A percentile compares a stretch with the other conserved stretches of the same genome.
phyloP scores from a whole-genome alignment of 1,140 invertebrate genomes.

The Monomorium pharaonis region DNA sequence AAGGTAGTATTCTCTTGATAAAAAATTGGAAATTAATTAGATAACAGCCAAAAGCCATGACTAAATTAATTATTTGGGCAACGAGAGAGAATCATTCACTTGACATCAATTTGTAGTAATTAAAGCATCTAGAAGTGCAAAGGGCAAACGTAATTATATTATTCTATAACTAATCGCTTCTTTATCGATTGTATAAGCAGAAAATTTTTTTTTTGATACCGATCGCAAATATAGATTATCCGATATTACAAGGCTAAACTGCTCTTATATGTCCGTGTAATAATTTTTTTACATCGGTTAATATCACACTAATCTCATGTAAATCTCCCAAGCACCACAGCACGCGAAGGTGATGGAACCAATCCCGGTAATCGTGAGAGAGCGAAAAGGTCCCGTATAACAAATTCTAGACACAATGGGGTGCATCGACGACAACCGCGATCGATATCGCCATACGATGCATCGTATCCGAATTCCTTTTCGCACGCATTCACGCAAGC shows the following conservation, averaged over 20 bases:
- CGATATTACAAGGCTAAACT: not conserved
- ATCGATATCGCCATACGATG: conserved; percentile 9
- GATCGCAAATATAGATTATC: conserved; percentile 12
- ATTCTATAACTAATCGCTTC: not conserved
- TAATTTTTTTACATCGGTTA: not conserved
- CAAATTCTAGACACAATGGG: conserved; percentile 51
- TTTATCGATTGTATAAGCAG: not conserved
- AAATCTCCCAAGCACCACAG: not conserved
- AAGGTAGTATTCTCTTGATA: not conserved
- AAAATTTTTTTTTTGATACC: not conserved
- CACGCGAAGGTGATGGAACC: conserved; percentile 38
- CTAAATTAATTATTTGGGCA: not conserved
- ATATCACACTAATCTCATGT: conserved; percentile 35
- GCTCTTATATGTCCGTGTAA: not conserved
- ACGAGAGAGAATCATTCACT: not conserved
- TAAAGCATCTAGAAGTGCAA: not conserved
- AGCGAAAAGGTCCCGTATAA: conserved; percentile 35
- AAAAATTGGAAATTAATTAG: not conserved
- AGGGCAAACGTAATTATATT: not conserved
- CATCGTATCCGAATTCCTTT: conserved; percentile 28
- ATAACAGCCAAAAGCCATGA: too few relatives aligned
- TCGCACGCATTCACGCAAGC: not conserved
- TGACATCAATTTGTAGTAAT: not conserved
- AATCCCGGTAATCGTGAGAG: not conserved
- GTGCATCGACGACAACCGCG: conserved; percentile 40